Conservation (phyloP, 2,113 vertebrate genomes). For the Colistium nudipinnis region DNA sequence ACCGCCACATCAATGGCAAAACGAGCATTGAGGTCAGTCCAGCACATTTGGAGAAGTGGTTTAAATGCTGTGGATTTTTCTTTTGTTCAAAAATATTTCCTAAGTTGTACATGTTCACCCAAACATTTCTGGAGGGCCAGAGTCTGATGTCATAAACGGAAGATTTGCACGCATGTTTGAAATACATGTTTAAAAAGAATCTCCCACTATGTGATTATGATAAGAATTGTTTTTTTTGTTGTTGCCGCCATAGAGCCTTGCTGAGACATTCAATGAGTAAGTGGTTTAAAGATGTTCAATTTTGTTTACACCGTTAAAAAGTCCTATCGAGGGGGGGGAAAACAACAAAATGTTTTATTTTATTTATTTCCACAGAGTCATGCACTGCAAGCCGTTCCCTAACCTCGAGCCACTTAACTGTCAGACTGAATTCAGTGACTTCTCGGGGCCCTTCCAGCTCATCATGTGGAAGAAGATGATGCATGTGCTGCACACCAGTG, state of each 20-base stretch:
- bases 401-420: conserved; percentile 62
- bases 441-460: conserved; percentile 82
- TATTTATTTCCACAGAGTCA: conserved; percentile 30
- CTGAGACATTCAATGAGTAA: conserved; percentile 75
- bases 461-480: conserved; percentile 87
- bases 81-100: no score
- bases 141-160: no score
- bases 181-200: no score
- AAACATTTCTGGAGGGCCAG: no score
- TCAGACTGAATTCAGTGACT: conserved; percentile 75
- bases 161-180: no score
- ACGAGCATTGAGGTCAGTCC: conserved; percentile 77
- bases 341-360: no score
- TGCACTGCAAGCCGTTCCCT: conserved; percentile 53
- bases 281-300: conserved; percentile 13
- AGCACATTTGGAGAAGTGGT: not conserved
- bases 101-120: no score
- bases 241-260: conserved; percentile 78
- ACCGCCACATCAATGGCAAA: conserved; percentile 69
- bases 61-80: no score
- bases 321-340: no score
- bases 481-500: conserved; percentile 83
- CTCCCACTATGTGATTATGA: no score
- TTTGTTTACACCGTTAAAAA: not conserved
- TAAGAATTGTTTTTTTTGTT: no score